Conservation (phyloP, 2,797 vertebrate species). For the Mycteria americana region DNA sequence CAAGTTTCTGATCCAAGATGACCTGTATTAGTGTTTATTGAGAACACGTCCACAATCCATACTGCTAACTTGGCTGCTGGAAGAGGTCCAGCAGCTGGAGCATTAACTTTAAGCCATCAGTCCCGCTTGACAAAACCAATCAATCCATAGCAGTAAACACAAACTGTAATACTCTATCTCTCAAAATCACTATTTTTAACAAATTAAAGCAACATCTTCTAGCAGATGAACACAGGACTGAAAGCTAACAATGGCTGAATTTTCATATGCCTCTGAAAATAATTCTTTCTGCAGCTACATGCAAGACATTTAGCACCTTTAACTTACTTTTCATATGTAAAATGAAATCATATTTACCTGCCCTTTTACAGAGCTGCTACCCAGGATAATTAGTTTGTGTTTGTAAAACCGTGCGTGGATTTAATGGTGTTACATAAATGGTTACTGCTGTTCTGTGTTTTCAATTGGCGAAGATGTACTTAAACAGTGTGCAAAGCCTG, state of each 20-base stretch:
- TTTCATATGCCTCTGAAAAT: background rate
- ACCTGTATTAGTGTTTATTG: background rate
- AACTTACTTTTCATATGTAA: background rate
- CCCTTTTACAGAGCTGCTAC: background rate
- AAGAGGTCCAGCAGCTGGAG: background rate
- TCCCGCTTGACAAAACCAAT: background rate
- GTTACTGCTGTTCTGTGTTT: background rate
- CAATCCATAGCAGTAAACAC: background rate
- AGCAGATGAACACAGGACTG: background rate
- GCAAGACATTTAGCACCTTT: background rate
- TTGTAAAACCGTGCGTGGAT: slow-evolving; percentile 4
- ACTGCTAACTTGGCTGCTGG: background rate
- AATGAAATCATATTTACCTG: slow-evolving; percentile 19
- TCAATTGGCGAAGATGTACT: background rate
- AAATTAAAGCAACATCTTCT: background rate
- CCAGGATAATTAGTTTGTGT: background rate
- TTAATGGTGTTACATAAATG: background rate
- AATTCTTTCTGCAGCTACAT: background rate
- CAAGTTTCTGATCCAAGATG: background rate
- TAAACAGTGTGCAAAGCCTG: background rate
- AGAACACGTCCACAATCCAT: background rate
- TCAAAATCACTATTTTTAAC: background rate
- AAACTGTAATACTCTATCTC: background rate
- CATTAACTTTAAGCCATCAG: background rate
- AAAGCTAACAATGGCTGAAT: background rate